These are phyloP conservation scores for Carassius auratus DNA, from an alignment of 2,113 vertebrate species.

Conservation along the genomic window DNA sequence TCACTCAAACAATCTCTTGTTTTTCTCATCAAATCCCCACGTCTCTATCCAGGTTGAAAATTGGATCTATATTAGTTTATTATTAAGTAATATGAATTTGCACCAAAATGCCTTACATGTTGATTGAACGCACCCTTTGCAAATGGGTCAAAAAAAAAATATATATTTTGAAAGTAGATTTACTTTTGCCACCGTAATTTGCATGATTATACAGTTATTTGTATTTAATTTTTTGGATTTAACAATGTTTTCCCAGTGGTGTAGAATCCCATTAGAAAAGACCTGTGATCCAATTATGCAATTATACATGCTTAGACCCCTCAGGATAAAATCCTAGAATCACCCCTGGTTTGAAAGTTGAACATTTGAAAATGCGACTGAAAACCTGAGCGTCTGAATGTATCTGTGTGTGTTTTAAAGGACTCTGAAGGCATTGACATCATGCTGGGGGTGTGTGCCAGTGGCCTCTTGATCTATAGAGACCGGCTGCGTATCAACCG, in stretches of 20 bases:
- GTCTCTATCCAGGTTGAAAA: not conserved
- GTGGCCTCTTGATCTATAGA: slow-evolving; percentile 95
- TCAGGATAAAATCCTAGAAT: not conserved
- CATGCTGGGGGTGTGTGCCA: slow-evolving; percentile 97
- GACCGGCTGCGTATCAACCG: slow-evolving; percentile 97
- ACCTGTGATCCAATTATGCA: not conserved
- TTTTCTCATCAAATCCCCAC: no score
- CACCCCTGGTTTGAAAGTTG: not conserved
- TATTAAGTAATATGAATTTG: not conserved
- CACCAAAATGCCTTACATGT: not conserved
- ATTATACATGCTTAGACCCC: not conserved
- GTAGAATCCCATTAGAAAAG: not conserved
- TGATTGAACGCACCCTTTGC: not conserved
- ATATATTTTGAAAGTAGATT: not conserved
- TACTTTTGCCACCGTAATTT: not conserved
- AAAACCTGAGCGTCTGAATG: not conserved
- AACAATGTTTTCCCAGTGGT: not conserved
- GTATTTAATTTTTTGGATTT: not conserved
- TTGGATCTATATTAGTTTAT: not conserved
- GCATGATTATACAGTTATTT: not conserved
- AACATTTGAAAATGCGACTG: no score
- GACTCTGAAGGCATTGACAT: slow-evolving; percentile 99
- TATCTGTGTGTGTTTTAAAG: slow-evolving; percentile 67
- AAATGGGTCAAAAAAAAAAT: not conserved
- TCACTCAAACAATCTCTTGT: no score